A percentile compares a stretch with the other conserved stretches of the same genome.
phyloP scores from a whole-genome alignment of 2,888 invertebrate species.

The Xylophagus ater region DNA sequence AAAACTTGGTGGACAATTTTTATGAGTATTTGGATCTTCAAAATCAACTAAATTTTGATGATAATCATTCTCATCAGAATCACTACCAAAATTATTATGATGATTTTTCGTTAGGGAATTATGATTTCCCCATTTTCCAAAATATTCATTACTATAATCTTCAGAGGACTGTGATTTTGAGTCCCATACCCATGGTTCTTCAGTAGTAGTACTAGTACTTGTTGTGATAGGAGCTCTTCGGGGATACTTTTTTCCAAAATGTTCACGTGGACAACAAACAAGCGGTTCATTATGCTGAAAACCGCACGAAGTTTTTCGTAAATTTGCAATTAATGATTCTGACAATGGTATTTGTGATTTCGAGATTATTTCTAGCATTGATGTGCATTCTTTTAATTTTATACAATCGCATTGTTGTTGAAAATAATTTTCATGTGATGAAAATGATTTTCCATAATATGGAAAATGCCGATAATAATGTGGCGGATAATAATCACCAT shows the following conservation, averaged over 20 bases:
- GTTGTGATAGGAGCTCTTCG: neutral
- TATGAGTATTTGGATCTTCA: conserved; percentile 28
- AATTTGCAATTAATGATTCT: conserved; percentile 21
- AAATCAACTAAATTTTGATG: conserved; percentile 26
- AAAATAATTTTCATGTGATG: too few relatives aligned
- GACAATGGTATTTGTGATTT: conserved; percentile 22
- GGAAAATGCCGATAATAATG: too few relatives aligned
- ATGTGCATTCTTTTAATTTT: conserved; percentile 27
- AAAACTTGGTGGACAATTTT: conserved; percentile 31
- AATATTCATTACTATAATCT: neutral
- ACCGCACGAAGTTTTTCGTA: conserved; percentile 28
- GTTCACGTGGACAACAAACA: conserved; percentile 26
- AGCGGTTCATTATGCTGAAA: conserved; percentile 24
- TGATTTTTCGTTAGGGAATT: neutral
- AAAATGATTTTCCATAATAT: too few relatives aligned
- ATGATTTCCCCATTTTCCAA: neutral
- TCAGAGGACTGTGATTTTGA: conserved; percentile 1
- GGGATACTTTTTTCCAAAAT: too few relatives aligned
- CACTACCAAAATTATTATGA: conserved; percentile 8
- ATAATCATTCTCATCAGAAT: conserved; percentile 19
- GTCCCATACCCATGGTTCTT: conserved; percentile 32
- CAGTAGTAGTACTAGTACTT: conserved; percentile 13
- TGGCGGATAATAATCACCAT: neutral
- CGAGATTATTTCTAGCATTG: conserved; percentile 23
- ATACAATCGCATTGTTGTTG: conserved; percentile 28